A percentile compares a stretch with the other conserved stretches of the same genome.
Conservation (phyloP, 2,797 vertebrate genomes). For the Spea hammondii region DNA sequence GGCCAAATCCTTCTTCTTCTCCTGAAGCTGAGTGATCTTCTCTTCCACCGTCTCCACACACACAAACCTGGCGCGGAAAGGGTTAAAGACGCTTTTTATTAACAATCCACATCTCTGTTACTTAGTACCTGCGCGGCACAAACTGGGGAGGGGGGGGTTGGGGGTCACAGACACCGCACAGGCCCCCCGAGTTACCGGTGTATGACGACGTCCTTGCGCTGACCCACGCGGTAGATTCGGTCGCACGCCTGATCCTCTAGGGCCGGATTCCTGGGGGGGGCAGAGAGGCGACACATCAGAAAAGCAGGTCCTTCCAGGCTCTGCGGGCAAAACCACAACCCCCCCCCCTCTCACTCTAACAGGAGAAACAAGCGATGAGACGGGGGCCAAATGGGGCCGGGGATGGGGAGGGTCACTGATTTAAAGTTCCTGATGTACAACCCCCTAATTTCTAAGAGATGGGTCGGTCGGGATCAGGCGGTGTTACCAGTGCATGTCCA, state of each 20-base stretch:
- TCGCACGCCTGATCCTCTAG: constrained; percentile 96
- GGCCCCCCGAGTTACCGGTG: constrained; percentile 75
- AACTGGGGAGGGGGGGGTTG: too few species aligned
- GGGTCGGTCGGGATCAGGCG: background rate
- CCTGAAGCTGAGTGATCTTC: constrained; percentile 85
- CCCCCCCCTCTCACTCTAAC: too few species aligned
- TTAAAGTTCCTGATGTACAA: background rate
- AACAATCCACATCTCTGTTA: background rate
- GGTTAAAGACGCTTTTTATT: too few species aligned
- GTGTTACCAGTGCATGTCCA: constrained; percentile 96
- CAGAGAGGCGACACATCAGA: background rate
- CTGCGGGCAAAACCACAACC: background rate
- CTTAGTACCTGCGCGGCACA: background rate
- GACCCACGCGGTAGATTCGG: constrained; percentile 92
- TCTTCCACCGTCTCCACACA: constrained; percentile 92
- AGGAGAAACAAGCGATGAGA: too few species aligned
- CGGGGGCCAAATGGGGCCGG: too few species aligned
- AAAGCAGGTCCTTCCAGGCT: background rate
- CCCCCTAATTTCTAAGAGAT: too few species aligned
- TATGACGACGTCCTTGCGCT: constrained; percentile 83
- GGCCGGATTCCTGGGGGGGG: constrained; percentile 85
- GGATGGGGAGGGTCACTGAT: background rate
- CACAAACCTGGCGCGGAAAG: constrained; percentile 76
- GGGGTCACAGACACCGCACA: background rate
- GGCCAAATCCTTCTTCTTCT: constrained; percentile 87